Conservation (phyloP, 2,888 invertebrate species). For the Lydus trimaculatus region DNA sequence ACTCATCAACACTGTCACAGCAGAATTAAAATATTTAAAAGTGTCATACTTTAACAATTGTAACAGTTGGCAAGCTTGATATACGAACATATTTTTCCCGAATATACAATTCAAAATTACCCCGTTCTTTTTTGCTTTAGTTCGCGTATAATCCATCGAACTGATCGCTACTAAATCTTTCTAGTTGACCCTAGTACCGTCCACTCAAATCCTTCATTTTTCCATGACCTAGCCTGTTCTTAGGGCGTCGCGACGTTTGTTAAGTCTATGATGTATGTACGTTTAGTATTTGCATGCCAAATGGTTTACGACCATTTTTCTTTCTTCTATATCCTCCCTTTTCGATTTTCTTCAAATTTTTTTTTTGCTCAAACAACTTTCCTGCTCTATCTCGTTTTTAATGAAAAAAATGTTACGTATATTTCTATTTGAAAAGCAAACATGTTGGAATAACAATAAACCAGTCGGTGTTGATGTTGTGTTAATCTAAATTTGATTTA, state of each 20-base stretch:
- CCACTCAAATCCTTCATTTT: slow-evolving; percentile 35
- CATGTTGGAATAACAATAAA: slow-evolving; percentile 20
- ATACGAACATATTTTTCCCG: not conserved
- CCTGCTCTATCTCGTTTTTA: slow-evolving; percentile 16
- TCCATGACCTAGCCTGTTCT: slow-evolving; percentile 43
- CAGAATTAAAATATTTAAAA: not conserved
- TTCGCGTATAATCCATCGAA: no score
- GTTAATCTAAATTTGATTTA: slow-evolving; percentile 22
- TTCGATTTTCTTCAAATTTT: slow-evolving; percentile 16
- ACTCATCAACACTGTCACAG: not conserved
- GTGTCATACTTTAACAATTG: not conserved
- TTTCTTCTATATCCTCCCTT: slow-evolving; percentile 10
- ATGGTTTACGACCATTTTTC: slow-evolving; percentile 37
- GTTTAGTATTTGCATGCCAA: slow-evolving; percentile 46
- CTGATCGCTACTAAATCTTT: slow-evolving; percentile 28
- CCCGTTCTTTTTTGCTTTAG: not conserved
- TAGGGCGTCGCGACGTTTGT: slow-evolving; percentile 46
- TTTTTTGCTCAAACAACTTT: slow-evolving; percentile 10
- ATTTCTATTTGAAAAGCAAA: slow-evolving; percentile 15
- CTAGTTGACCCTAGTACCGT: slow-evolving; percentile 40
- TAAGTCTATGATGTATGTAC: slow-evolving; percentile 47
- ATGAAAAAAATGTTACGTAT: slow-evolving; percentile 12
- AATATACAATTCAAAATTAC: not conserved
- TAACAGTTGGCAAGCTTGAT: not conserved
- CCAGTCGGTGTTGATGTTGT: slow-evolving; percentile 9